Evolutionary conservation across 2,888 invertebrate genomes (phyloP).

Genomic region (Cephalotes varians): DNA sequence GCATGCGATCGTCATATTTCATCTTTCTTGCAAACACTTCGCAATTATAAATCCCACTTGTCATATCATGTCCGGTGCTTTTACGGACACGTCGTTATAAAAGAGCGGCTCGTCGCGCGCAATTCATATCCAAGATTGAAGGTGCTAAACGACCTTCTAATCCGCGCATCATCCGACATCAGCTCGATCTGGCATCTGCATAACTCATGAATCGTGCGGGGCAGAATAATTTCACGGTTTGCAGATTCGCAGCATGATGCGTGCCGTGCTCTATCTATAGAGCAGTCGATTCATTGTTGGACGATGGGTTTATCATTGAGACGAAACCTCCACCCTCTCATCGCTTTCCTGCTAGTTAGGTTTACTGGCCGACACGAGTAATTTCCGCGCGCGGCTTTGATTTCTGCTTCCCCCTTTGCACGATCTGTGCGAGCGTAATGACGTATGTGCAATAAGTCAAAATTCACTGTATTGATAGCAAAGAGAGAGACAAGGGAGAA

Average conservation of each 20-base stretch:
- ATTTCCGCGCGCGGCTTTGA: slow-evolving; percentile 36
- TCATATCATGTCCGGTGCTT: background rate
- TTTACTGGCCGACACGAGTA: slow-evolving; percentile 34
- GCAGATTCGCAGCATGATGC: slow-evolving; percentile 28
- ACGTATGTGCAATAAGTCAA: slow-evolving; percentile 37
- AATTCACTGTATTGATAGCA: slow-evolving; percentile 9
- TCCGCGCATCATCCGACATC: slow-evolving; percentile 25
- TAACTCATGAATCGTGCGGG: slow-evolving; percentile 45
- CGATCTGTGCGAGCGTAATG: slow-evolving; percentile 11
- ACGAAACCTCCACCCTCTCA: slow-evolving; percentile 32
- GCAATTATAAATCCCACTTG: background rate
- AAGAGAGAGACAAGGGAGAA: background rate
- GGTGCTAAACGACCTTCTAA: slow-evolving; percentile 35
- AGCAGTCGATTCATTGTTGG: slow-evolving; percentile 55
- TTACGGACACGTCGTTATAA: background rate
- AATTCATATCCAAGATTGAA: slow-evolving; percentile 9
- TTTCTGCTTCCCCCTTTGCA: slow-evolving; percentile 32
- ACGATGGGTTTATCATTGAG: slow-evolving; percentile 56
- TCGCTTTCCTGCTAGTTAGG: slow-evolving; percentile 14
- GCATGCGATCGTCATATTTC: background rate
- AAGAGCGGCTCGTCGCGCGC: background rate
- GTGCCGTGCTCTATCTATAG: slow-evolving; percentile 37
- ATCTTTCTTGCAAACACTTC: background rate
- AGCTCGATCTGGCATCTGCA: slow-evolving; percentile 30
- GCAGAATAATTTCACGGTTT: slow-evolving; percentile 61